Base-by-base conservation (phyloP, 2,113 vertebrate genomes). In the Bucco capensis region DNA sequence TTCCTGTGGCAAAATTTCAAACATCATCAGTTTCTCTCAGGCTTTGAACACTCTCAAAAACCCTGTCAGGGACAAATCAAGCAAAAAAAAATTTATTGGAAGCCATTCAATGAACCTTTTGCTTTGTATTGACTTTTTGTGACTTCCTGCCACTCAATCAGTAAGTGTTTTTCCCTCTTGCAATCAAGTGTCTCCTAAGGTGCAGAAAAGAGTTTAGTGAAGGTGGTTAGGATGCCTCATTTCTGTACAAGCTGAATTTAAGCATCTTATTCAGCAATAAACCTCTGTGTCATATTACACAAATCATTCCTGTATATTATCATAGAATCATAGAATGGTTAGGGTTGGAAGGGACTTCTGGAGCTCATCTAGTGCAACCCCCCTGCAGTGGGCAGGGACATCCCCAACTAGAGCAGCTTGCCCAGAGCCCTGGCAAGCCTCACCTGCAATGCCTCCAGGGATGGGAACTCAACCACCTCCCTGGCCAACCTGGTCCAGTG, bases 11-110 rank as follows among this genome's bases (percentile, higher is more conserved):
- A 70, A 91, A 38, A 65, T 76, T 72, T 79, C 51, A 54, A 66
- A 67, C 21, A 23, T 19, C 0, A 3, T 51, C 47, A 33, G 3
- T 83, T 71, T 70, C 51, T 49, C 35, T 44, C 24, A 51, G 42
- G 49, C 37, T 75, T 33, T 94, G 61, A 81, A 33, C 9, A 9
- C 13, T 40, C 25, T 53, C 73, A 53, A 67, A 60, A 86, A 83
- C 37, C 21, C 24, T 73, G 40, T 73, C 66, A 73, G 42, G 58
- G 72, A 35, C 40, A 61, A 18, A 37, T 51, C 65, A 78, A 72
- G 56, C 31, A 81, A n/a, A 44, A n/a, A 44, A 86, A 57, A 77
- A 74, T 81, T 81, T 44, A 37, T 12, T 88, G 69, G 73, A 70
- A 70, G 47, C 4, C 44, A 81, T 25, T 2, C 7, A 91, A 72